These are phyloP conservation scores for Uropetala carovei DNA, from an alignment of 2,888 invertebrate species.

Conservation along the genomic window DNA sequence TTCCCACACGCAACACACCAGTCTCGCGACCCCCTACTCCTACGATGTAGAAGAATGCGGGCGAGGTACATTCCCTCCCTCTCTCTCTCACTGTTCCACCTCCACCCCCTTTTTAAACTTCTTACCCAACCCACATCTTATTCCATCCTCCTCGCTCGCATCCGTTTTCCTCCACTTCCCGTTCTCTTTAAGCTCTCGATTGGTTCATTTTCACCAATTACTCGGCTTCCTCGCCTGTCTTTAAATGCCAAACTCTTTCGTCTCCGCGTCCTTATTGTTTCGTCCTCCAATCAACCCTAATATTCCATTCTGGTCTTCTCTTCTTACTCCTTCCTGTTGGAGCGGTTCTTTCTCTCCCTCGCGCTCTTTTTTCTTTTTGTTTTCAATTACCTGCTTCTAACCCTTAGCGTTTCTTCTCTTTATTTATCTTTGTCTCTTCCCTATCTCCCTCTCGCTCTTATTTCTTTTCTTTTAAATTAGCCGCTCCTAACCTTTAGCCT, in stretches of 20 bases:
- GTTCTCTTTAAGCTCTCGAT: background rate
- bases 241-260: background rate
- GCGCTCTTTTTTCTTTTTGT: background rate
- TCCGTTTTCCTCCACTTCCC: background rate
- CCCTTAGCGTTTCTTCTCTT: background rate
- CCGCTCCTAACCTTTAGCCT: background rate
- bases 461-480: background rate
- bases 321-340: background rate
- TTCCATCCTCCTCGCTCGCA: constrained; percentile 3
- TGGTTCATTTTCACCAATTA: constrained; percentile 3
- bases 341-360: background rate
- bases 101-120: background rate
- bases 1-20: background rate
- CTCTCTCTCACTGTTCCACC: background rate
- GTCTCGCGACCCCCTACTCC: background rate
- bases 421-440: background rate
- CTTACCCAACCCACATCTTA: background rate
- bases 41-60: background rate
- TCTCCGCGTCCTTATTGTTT: background rate
- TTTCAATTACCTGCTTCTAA: background rate
- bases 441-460: background rate
- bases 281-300: background rate
- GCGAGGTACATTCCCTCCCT: background rate
- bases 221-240: background rate
- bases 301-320: background rate